Evolutionary conservation across 2,888 invertebrate genomes (phyloP), one percentile per base, ranked within the genome.

Genomic region (Melitaea athalia): DNA sequence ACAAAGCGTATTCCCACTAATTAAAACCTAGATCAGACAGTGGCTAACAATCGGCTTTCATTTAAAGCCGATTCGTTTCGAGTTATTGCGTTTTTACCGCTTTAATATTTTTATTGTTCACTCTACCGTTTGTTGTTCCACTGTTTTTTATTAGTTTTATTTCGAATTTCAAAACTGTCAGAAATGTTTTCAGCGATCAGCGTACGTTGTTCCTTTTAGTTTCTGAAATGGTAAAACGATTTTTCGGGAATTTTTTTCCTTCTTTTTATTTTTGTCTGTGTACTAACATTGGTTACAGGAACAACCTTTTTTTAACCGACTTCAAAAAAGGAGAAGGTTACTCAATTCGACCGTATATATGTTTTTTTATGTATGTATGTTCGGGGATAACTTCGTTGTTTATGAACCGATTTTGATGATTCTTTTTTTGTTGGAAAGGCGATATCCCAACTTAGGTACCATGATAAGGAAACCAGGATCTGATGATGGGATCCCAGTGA

Each of bases 11-110:
- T 55, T n/a, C 17, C 55, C 68, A 42, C 64, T 68, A 68, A 68
- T 64, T 68, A 61, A 64, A 64, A 61, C 15, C 68, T 68, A 61
- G 52, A 61, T 61, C 61, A 68, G 55, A 68, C 68, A 57, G 47
- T 45, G 61, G 49, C 71, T 68, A 68, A 71, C 71, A 71, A 68
- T 66, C 50, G 64, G 62, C 42, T 67, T 64, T 63, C 53, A 65
- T 66, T 71, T 63, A 55, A 68, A 71, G 63, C 65, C 65, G 68
- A 62, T 64, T 59, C 62, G 64, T 68, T 68, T 60, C 63, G 59
- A 65, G 68, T 71, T 71, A 71, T 71, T 71, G 71, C 71, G 53
- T 71, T 71, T 69, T 71, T 68, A 57, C 65, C 42, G 63, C 59
- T 63, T 53, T 63, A 42, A 66, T 65, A 64, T 60, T 70, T 64